Evolutionary conservation across 2,797 vertebrate species (phyloP), one percentile per base, ranked within the genome.

Genomic region (Iguana delicatissima): DNA sequence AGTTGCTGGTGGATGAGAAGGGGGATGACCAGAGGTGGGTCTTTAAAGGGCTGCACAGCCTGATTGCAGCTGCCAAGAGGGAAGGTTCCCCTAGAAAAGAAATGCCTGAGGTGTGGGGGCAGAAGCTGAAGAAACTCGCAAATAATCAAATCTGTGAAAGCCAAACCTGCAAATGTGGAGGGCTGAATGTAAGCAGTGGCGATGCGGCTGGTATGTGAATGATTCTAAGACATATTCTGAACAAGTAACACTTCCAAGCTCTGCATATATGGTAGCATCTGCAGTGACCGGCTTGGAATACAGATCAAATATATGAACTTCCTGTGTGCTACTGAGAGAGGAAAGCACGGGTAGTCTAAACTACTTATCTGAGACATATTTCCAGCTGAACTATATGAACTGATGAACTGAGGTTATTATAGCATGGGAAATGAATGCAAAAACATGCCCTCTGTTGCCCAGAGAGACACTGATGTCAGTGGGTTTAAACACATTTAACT

Each of bases 401-500:
- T 73, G 29, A 52, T 80, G 29, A 82, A 42, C 1, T 73, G 38
- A 88, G 69, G 46, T 50, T 82, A 88, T 57, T 80, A 64, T 24
- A 79, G 46, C 14, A 57, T 72, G 6, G 64, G 18, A 87, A 87
- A 87, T 80, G n/a, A 80, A 62, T 80, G 59, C 76, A 87, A 82
- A 82, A 88, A 88, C 46, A 80, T 87, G 46, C 35, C 24, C 26
- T 42, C 50, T 22, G 20, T 76, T 84, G 38, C 16, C 35, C 69
- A 89, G 69, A 74, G 38, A 12, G 35, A 59, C 24, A 7, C 35
- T 14, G 22, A 14, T 84, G 35, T 42, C 69, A n/a, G 29, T 76
- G 50, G 26, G 16, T 32, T 57, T 57, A 73, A 82, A 80, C 26
- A 26, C 26, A 29, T 9, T 81, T 82, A 88, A 72, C 32, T 81